These are phyloP conservation scores for Paraplagusia blochii DNA, from an alignment of 2,113 vertebrate species.

Conservation along the genomic window DNA sequence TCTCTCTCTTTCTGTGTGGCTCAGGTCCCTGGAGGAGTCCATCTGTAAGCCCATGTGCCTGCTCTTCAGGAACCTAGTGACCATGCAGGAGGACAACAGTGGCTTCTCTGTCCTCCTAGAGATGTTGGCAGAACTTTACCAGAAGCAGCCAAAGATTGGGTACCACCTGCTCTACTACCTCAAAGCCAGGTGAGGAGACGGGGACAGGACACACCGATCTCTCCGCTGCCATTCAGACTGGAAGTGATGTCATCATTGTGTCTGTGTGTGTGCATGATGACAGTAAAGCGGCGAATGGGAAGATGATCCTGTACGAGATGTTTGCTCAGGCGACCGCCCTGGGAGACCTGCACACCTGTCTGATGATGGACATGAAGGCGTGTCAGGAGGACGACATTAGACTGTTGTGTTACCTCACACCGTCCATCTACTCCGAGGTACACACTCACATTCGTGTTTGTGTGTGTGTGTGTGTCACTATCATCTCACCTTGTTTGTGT, in stretches of 20 bases:
- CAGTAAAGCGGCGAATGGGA: constrained; percentile 91
- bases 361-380: constrained; percentile 99
- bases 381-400: constrained; percentile 94
- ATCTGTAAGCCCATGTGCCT: constrained; percentile 94
- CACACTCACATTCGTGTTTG: background rate
- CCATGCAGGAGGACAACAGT: constrained; percentile 97
- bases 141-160: constrained; percentile 97
- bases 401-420: constrained; percentile 93
- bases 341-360: constrained; percentile 92
- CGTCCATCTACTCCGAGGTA: constrained; percentile 83
- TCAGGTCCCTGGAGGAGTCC: constrained; percentile 93
- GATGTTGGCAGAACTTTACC: constrained; percentile 91
- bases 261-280: background rate
- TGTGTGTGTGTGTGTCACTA: too few species aligned
- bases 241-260: background rate
- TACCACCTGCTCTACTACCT: constrained; percentile 97
- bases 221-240: too few species aligned
- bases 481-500: background rate
- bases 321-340: constrained; percentile 95
- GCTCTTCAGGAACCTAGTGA: constrained; percentile 95
- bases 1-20: background rate
- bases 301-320: constrained; percentile 95
- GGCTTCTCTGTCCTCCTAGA: constrained; percentile 92
- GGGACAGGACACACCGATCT: background rate
- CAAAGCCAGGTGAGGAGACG: constrained; percentile 82